Base-by-base conservation (phyloP, 2,113 vertebrate genomes). In the Triplophysa dalaica region DNA sequence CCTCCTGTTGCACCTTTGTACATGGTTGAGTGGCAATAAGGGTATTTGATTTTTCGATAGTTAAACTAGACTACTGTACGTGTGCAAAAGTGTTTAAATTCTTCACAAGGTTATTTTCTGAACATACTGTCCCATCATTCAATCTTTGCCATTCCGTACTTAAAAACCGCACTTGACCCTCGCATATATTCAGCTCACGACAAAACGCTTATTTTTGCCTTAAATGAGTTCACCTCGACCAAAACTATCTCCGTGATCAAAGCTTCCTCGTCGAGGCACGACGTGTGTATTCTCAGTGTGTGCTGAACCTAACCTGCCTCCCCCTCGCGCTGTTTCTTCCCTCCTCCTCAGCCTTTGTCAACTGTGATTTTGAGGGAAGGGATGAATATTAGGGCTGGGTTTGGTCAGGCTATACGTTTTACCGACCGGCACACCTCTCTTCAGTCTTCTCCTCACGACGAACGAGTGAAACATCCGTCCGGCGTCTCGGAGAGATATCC, bases 361-460 rank as follows among this genome's bases (percentile, higher is more conserved):
- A 38, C 75, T 77, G 74, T 64, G 74, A 38, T 65, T 77, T 54
- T 64, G 62, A 54, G 45, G 62, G 61, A 77, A 77, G 62, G 74
- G 45, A 16, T 66, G 62, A 38, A 38, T 38, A 38, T 77, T 52
- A 45, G 73, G 17, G 13, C 8, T 48, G 16, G 21, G 54, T 58
- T 58, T 58, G n/a, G 19, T 58, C n/a, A 21, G 54, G 56, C 58
- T 75, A 22, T 61, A 63, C 73, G 58, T 75, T 75, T 52, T 65
- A 64, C 62, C 26, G 24, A 66, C 11, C 29, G 75, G 62, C 75
- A 77, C 75, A 65, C 61, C 22, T 29, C 22, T 29, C 61, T 63
- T 77, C 62, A 65, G 45, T 65, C 61, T 76, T 48, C 58, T 50
- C 74, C 17, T 65, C 74, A 65, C 74, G 61, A 65, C 74, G 24